Base-by-base conservation (phyloP, 2,797 vertebrate species). In the Ataeniobius toweri region DNA sequence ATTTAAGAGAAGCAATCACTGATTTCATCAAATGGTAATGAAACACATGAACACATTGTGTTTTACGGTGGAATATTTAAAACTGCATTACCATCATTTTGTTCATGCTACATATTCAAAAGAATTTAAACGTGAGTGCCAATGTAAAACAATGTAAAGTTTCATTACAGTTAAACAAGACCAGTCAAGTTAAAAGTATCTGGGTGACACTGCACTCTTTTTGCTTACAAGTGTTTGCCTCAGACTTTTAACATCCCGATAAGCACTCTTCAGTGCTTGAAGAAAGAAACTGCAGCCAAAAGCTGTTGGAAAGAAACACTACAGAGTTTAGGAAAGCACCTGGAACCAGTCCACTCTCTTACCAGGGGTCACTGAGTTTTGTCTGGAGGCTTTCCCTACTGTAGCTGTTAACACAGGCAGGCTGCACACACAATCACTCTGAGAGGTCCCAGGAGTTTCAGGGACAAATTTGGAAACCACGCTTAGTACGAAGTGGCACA, bases 311-410 rank as follows among this genome's bases (percentile, higher is more conserved):
- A 90, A 88, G 87, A 93, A 92, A 94, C 92, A 90, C 86, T 77
- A n/a, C 90, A 77, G 86, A 90, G 88, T 91, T 92, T 85, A 91
- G 94, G 94, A 95, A 96, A 95, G 94, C 94, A 95, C 95, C 94
- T 95, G 95, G 95, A 95, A 94, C 76, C 84, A 46, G 89, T 96
- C 95, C 95, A 95, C 90, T 89, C 91, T 94, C 91, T 93, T 87
- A 89, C 90, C 85, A 93, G 89, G 93, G 95, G 95, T 95, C 95
- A 95, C 86, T 94, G 94, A 92, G 95, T 95, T 96, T 95, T 90
- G 92, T 95, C 94, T 95, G 94, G 93, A 95, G 91, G 91, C 91
- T 92, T 94, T 94, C 93, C 90, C 90, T 94, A 93, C 93, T 93
- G 92, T 93, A 93, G 92, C 92, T 90, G 84, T 89, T 91, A 94